phyloP scores from a whole-genome alignment of 92 coral and sea anemone species.

The Metridium senile region DNA sequence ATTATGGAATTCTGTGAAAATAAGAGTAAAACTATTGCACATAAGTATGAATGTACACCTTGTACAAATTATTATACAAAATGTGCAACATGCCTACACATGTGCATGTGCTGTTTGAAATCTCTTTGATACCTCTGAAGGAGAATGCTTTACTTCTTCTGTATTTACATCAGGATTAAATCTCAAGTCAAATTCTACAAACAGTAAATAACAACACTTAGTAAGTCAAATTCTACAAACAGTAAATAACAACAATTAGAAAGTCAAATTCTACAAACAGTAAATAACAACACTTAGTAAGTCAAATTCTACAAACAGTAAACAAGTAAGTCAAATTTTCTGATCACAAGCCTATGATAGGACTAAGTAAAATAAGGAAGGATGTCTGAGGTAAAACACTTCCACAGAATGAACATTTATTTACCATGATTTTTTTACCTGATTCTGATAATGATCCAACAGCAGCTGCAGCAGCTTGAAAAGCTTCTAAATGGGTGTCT shows the following conservation, averaged over 20 bases:
- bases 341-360: no score
- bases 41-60: background rate
- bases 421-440: slow-evolving; percentile 37
- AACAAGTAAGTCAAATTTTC: background rate
- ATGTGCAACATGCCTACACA: no score
- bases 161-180: slow-evolving; percentile 92
- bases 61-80: background rate
- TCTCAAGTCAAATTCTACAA: slow-evolving; percentile 89
- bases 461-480: slow-evolving; percentile 82
- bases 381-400: no score
- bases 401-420: no score
- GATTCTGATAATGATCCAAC: slow-evolving; percentile 90
- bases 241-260: background rate
- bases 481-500: slow-evolving; percentile 86
- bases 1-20: background rate
- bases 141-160: slow-evolving; percentile 80
- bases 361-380: no score
- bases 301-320: slow-evolving; percentile 51
- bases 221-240: slow-evolving; percentile 50
- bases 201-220: background rate
- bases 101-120: no score
- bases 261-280: slow-evolving; percentile 51
- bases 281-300: background rate
- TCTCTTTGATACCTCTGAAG: slow-evolving; percentile 73
- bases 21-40: background rate